These are phyloP conservation scores for Hydrophis major DNA, from an alignment of 2,797 vertebrate genomes.

Conservation along the genomic window DNA sequence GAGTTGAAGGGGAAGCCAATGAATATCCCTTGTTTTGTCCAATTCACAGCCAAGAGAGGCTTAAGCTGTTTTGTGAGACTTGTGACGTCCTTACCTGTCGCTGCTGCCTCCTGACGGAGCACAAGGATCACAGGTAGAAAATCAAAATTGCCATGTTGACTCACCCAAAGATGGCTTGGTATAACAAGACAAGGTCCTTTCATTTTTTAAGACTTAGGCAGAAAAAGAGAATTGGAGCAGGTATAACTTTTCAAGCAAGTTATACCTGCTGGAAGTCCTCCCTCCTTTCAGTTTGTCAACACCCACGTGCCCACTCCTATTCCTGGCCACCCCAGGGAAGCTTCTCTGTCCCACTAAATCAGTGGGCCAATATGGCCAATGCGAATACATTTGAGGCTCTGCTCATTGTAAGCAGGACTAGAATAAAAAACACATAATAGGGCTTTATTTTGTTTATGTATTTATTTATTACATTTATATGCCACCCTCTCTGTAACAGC, in stretches of 20 bases:
- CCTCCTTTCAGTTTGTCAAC: not conserved
- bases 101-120: slow-evolving; percentile 74
- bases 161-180: not conserved
- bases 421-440: not conserved
- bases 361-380: not conserved
- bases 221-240: not conserved
- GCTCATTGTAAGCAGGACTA: not conserved
- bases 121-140: slow-evolving; percentile 77
- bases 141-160: not conserved
- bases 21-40: slow-evolving; percentile 65
- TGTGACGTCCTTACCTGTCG: slow-evolving; percentile 72
- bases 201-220: not conserved
- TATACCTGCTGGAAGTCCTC: not conserved
- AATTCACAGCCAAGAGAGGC: slow-evolving; percentile 68
- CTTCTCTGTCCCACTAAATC: not conserved
- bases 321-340: not conserved
- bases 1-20: slow-evolving; percentile 50
- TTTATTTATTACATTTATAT: too few relatives aligned
- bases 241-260: not conserved
- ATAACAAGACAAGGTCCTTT: accelerated
- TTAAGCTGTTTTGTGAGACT: slow-evolving; percentile 77
- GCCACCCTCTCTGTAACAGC: too few relatives aligned
- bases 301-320: not conserved
- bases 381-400: not conserved
- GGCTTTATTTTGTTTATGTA: not conserved